Conservation (phyloP, 1,140 invertebrate species). For the Ruditapes philippinarum region DNA sequence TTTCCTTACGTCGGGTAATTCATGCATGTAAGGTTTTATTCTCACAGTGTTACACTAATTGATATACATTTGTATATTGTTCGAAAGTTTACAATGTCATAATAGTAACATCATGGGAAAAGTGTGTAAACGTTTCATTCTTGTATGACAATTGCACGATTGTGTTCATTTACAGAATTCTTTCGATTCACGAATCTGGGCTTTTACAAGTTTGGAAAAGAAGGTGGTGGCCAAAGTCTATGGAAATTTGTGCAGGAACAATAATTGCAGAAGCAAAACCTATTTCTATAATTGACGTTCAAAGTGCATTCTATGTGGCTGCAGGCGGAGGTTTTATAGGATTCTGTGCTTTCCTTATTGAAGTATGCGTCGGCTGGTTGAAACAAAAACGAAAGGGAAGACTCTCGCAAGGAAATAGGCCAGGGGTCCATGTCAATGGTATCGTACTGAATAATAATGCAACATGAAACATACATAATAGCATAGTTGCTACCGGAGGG, state of each 20-base stretch:
- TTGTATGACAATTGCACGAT: too few species aligned
- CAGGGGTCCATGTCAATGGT: neutral
- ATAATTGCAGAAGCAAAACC: conserved; percentile 48
- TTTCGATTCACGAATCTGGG: conserved; percentile 55
- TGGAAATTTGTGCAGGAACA: neutral
- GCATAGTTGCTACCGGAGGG: too few species aligned
- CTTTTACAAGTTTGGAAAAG: conserved; percentile 51
- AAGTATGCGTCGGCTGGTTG: neutral
- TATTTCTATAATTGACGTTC: conserved; percentile 44
- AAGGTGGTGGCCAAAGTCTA: conserved; percentile 54
- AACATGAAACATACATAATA: too few species aligned
- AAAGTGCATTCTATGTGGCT: too few species aligned
- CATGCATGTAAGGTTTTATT: too few species aligned
- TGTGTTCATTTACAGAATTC: conserved; percentile 34
- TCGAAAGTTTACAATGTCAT: too few species aligned
- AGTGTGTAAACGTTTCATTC: too few species aligned
- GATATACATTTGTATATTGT: too few species aligned
- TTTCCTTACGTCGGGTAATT: too few species aligned
- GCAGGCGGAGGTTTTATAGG: conserved; percentile 32
- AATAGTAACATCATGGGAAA: too few species aligned
- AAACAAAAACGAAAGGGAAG: neutral
- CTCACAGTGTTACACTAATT: too few species aligned
- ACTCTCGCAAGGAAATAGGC: neutral
- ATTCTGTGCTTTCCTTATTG: neutral
- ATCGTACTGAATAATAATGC: neutral